These are phyloP conservation scores for Pelusios castaneus DNA, from an alignment of 2,113 vertebrate species.

Conservation along the genomic window DNA sequence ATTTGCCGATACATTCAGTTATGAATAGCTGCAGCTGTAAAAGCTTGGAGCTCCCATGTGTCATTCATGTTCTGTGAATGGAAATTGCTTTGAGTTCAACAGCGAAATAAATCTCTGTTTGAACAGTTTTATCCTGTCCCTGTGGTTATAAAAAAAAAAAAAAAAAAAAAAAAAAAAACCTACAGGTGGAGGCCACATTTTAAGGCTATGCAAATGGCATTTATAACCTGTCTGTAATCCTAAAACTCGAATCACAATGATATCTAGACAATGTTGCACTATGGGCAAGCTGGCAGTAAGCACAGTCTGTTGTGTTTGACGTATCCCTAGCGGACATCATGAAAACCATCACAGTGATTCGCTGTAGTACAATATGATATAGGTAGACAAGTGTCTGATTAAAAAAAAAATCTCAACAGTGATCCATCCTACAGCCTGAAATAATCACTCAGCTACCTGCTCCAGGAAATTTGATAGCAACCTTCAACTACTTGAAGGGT, in stretches of 20 bases:
- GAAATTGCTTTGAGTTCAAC: background rate
- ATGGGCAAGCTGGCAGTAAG: background rate
- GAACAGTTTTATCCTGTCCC: background rate
- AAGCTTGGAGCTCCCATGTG: background rate
- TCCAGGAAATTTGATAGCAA: background rate
- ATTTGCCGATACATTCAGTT: background rate
- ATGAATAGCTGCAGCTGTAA: constrained; percentile 30
- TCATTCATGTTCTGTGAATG: background rate
- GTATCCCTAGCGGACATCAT: background rate
- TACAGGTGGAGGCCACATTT: background rate
- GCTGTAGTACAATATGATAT: background rate
- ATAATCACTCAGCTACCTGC: background rate
- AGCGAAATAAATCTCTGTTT: background rate
- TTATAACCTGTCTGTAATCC: background rate
- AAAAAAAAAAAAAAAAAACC: background rate
- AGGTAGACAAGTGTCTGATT: background rate
- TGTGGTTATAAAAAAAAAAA: background rate
- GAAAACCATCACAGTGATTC: background rate
- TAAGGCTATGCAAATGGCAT: background rate
- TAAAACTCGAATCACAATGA: background rate
- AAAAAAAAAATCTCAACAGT: background rate
- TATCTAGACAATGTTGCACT: background rate
- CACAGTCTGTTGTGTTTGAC: background rate
- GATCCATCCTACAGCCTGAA: background rate
- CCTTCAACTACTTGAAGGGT: no score